Evolutionary conservation across 2,888 invertebrate genomes (phyloP).

Genomic region (Phengaris alcon): DNA sequence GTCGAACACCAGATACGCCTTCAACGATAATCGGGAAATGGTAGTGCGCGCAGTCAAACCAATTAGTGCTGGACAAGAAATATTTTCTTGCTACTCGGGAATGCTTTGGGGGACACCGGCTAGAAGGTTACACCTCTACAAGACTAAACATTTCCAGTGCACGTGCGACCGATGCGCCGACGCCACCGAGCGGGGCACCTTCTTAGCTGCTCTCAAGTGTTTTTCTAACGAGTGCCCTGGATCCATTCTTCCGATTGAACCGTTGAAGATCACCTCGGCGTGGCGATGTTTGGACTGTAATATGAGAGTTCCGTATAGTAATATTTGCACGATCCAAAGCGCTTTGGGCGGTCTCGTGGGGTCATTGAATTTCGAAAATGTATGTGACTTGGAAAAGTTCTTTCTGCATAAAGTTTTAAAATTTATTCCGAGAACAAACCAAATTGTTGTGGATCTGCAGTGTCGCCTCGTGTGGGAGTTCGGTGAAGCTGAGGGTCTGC

Average conservation of each 20-base stretch:
- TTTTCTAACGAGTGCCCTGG: conserved; percentile 75
- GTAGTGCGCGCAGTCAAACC: conserved; percentile 79
- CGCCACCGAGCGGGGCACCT: conserved; percentile 82
- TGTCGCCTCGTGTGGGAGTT: conserved; percentile 81
- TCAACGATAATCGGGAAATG: conserved; percentile 79
- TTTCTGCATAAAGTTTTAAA: conserved; percentile 72
- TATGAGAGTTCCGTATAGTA: conserved; percentile 66
- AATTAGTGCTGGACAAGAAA: conserved; percentile 81
- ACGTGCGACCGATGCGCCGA: conserved; percentile 83
- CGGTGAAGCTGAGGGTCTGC: conserved; percentile 76
- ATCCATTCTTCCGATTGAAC: conserved; percentile 77
- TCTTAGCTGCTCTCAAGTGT: conserved; percentile 79
- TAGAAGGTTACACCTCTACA: conserved; percentile 79
- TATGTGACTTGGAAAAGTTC: conserved; percentile 78
- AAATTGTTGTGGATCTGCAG: conserved; percentile 81
- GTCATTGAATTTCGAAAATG: conserved; percentile 68
- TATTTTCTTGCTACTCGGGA: conserved; percentile 83
- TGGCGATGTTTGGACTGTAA: conserved; percentile 82
- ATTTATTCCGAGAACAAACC: conserved; percentile 80
- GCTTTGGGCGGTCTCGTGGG: conserved; percentile 78
- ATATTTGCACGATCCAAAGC: conserved; percentile 72
- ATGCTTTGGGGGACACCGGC: conserved; percentile 84
- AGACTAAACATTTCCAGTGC: conserved; percentile 85
- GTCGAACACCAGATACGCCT: conserved; percentile 83
- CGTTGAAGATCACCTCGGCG: conserved; percentile 67